These are phyloP conservation scores for Morone chrysops DNA, from an alignment of 2,113 vertebrate species.

Conservation along the genomic window DNA sequence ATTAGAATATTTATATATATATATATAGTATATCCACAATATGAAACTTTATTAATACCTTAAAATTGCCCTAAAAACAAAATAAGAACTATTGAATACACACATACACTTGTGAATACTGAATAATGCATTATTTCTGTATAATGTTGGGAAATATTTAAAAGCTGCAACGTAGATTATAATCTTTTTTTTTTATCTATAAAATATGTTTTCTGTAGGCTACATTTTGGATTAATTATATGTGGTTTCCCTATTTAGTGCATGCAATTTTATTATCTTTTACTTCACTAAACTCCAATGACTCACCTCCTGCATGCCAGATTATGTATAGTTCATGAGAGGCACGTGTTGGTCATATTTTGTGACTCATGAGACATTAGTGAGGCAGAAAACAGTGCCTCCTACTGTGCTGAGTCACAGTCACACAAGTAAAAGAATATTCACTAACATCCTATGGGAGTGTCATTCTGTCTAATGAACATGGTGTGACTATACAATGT, in stretches of 20 bases:
- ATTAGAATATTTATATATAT: not conserved
- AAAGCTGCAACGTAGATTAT: not conserved
- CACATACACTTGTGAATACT: not conserved
- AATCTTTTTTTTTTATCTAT: not conserved
- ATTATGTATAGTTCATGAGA: constrained; percentile 35
- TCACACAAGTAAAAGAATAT: not conserved
- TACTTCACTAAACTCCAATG: constrained; percentile 24
- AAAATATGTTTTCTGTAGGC: not conserved
- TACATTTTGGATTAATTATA: not conserved
- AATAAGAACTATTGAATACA: not conserved
- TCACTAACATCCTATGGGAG: not conserved
- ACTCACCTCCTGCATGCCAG: constrained; percentile 12
- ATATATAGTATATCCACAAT: not conserved
- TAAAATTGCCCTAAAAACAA: not conserved
- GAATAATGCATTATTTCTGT: no score
- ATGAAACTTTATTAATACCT: not conserved
- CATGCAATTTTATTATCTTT: not conserved
- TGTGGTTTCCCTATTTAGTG: not conserved
- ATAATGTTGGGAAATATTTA: not conserved
- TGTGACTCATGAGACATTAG: constrained; percentile 37
- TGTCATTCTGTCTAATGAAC: not conserved
- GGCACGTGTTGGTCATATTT: constrained; percentile 35
- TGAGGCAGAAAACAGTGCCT: constrained; percentile 15
- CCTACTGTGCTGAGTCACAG: constrained; percentile 21
- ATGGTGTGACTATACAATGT: not conserved